phyloP scores from a whole-genome alignment of 2,797 vertebrate genomes.

The Pogoniulus pusillus region DNA sequence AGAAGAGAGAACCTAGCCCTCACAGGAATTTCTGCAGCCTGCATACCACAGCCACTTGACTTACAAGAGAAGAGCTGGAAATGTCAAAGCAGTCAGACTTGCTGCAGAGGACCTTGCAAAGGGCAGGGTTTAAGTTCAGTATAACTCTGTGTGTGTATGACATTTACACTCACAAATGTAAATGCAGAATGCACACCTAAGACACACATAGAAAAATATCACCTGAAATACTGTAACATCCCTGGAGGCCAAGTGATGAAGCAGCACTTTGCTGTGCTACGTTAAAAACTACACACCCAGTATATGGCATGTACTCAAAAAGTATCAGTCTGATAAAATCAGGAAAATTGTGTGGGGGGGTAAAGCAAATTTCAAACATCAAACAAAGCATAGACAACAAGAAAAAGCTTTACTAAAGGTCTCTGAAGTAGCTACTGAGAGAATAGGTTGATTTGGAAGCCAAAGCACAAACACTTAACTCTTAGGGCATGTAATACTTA shows the following conservation, averaged over 20 bases:
- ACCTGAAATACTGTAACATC: not conserved
- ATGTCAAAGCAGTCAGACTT: not conserved
- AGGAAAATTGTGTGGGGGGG: not conserved
- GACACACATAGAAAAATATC: not conserved
- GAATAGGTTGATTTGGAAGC: not conserved
- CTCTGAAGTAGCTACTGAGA: not conserved
- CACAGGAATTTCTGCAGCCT: not conserved
- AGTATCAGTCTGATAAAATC: not conserved
- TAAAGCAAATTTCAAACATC: not conserved
- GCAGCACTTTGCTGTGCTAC: not conserved
- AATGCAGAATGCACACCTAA: not conserved
- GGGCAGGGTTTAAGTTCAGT: not conserved
- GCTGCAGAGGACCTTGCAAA: not conserved
- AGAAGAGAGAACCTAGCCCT: not conserved
- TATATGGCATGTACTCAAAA: not conserved
- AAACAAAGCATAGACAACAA: not conserved
- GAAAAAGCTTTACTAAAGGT: not conserved
- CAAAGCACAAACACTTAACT: not conserved
- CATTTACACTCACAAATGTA: not conserved
- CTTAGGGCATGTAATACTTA: slow-evolving; percentile 72
- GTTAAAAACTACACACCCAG: not conserved
- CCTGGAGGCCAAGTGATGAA: not conserved
- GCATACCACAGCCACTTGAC: not conserved
- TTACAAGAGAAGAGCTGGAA: not conserved
- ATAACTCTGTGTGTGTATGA: not conserved